Conservation (phyloP, 2,888 invertebrate genomes). For the Margaritifera margaritifera region DNA sequence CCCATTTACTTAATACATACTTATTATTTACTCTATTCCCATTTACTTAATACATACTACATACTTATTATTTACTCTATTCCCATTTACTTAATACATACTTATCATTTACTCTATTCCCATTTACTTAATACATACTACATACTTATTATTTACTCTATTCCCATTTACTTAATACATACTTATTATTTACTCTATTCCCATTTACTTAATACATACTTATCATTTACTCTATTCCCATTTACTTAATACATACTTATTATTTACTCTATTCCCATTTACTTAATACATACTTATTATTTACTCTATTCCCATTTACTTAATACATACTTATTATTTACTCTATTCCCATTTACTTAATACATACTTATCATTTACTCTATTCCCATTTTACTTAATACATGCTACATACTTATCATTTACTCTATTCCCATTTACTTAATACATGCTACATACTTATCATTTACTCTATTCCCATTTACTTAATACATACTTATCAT, state of each 20-base stretch:
- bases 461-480: background rate
- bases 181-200: background rate
- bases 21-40: background rate
- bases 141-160: background rate
- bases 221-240: background rate
- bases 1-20: background rate
- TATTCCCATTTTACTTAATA: too few relatives aligned
- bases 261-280: background rate
- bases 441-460: background rate
- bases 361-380: background rate
- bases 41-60: too few relatives aligned
- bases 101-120: background rate
- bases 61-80: background rate
- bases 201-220: background rate
- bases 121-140: too few relatives aligned
- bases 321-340: background rate
- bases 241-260: background rate
- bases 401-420: background rate
- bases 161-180: background rate
- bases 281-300: background rate
- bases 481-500: background rate
- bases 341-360: too few relatives aligned
- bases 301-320: background rate
- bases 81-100: background rate
- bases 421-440: background rate